Evolutionary conservation across 2,113 vertebrate species (phyloP), one percentile per base, ranked within the genome.

Genomic region (Tiliqua scincoides): DNA sequence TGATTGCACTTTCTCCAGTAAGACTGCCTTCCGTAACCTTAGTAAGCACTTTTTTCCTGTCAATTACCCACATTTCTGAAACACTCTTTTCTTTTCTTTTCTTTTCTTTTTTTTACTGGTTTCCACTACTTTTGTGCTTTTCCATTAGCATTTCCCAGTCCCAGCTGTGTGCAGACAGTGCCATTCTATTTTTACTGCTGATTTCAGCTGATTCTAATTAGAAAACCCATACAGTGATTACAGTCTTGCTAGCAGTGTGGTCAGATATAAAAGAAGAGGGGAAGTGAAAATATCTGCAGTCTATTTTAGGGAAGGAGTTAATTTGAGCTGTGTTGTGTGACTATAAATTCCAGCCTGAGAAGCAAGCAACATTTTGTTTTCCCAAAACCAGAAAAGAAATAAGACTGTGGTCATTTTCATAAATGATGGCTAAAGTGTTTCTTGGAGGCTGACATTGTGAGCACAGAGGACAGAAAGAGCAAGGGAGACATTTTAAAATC

Each of bases 271-370:
- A 79, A 88, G 40, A 40, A 30, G 21, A 62, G n/a, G n/a, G 59
- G 40, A 83, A 73, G 43, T 57, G 14, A 84, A 54, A 48, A 65
- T 78, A 54, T 52, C 59, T 57, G 67, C 54, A 79, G 18, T 62
- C 87, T 90, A 90, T 84, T 82, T 84, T 75, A 67, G 65, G 6
- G 68, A 89, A 15, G 40, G n/a, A 40, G 77, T 40, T 63, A 57
- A 80, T 57, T 67, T 12, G 70, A 79, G 74, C 9, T 87, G 67
- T 17, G 4, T 27, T 72, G 32, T 72, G 32, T 85, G 83, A 90
- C 67, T 37, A 23, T 83, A 72, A 70, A 86, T 35, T 80, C 1
- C 21, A 20, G 43, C 67, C n/a, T 15, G 12, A 21, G 27, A 63
- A 79, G 30, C 23, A 74, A 65, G 1, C 3, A 73, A 30, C 18